Conservation (phyloP, 2,797 vertebrate species). For the Falco peregrinus region DNA sequence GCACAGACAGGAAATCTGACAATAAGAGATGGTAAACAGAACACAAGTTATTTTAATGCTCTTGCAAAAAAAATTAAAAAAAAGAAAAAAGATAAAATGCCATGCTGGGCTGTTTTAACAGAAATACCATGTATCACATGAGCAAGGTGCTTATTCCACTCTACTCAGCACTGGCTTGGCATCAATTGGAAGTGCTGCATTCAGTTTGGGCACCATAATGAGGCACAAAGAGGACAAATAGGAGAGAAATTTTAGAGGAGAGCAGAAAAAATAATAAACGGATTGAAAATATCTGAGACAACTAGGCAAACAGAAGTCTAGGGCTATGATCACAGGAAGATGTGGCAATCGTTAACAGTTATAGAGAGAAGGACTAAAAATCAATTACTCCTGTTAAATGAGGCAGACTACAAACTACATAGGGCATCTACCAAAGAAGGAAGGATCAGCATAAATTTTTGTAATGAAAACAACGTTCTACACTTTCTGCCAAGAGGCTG, state of each 20-base stretch:
- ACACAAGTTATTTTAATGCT: constrained; percentile 37
- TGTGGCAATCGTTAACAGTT: constrained; percentile 8
- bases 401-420: not conserved
- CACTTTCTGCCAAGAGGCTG: constrained; percentile 16
- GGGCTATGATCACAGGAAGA: constrained; percentile 32
- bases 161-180: constrained; percentile 69
- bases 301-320: constrained; percentile 59
- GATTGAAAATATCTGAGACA: constrained; percentile 62
- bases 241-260: constrained; percentile 71
- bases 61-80: not conserved
- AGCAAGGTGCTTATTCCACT: constrained; percentile 72
- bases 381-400: constrained; percentile 37
- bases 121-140: constrained; percentile 70
- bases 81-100: not conserved
- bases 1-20: constrained; percentile 48
- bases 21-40: constrained; percentile 50
- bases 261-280: constrained; percentile 66
- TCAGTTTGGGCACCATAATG: constrained; percentile 71
- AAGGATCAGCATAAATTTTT: constrained; percentile 40
- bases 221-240: constrained; percentile 71
- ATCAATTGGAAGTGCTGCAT: constrained; percentile 70
- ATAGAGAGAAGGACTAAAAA: constrained; percentile 17
- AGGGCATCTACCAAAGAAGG: constrained; percentile 1
- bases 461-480: not conserved
- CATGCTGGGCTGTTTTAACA: constrained; percentile 68